Percentiles rank a stretch among this genome's conserved stretches.
Conservation (phyloP, 1,140 invertebrate genomes). For the Parasteatoda tepidariorum region DNA sequence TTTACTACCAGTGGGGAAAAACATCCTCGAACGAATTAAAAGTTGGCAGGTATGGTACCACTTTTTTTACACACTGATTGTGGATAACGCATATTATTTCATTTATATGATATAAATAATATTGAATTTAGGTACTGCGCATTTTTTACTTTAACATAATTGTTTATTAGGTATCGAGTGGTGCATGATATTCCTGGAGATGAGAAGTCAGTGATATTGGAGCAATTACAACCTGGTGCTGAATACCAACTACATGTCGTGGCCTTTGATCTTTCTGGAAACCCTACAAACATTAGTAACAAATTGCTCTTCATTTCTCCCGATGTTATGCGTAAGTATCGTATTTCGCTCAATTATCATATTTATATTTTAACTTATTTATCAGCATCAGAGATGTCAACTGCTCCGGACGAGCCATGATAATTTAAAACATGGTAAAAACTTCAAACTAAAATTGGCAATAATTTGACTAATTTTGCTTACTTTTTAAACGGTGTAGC, state of each 20-base stretch:
- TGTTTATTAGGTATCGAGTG: constrained; percentile 59
- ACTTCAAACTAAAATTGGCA: background rate
- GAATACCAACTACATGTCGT: constrained; percentile 59
- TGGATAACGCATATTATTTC: too few species aligned
- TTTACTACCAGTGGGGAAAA: too few species aligned
- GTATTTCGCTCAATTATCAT: background rate
- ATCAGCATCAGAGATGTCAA: background rate
- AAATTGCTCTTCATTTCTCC: constrained; percentile 60
- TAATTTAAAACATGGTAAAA: background rate
- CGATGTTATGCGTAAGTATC: constrained; percentile 45
- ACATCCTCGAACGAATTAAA: too few species aligned
- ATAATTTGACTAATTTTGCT: background rate
- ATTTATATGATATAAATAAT: too few species aligned
- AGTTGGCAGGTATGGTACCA: too few species aligned
- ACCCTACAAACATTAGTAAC: constrained; percentile 44
- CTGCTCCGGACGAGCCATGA: background rate
- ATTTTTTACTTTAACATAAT: too few species aligned
- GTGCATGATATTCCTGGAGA: constrained; percentile 60
- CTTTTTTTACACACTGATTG: too few species aligned
- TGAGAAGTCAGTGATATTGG: constrained; percentile 49
- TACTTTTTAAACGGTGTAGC: too few species aligned
- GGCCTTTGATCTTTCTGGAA: constrained; percentile 39
- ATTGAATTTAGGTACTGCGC: too few species aligned
- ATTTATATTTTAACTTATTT: constrained; percentile 5
- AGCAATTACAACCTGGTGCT: constrained; percentile 55